These are phyloP conservation scores for Hydrozoanthus tunicans DNA, from an alignment of 64 coral and sea anemone genomes.

Conservation along the genomic window DNA sequence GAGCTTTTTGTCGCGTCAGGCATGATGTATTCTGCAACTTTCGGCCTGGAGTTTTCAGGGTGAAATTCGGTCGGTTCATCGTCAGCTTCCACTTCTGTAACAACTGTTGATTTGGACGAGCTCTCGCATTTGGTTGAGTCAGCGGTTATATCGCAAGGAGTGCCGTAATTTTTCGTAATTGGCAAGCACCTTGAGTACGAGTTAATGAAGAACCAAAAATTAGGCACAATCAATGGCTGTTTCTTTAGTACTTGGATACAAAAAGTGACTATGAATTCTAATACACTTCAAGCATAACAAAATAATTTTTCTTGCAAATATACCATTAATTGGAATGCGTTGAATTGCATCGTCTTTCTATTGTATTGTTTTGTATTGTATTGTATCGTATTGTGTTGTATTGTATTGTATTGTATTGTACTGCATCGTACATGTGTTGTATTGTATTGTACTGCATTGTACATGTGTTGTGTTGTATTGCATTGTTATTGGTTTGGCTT, in stretches of 20 bases:
- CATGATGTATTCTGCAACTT: not conserved
- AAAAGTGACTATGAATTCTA: not conserved
- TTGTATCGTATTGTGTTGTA: no score
- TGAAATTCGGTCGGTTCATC: not conserved
- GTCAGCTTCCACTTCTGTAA: not conserved
- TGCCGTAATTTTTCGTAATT: not conserved
- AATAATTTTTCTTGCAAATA: no score
- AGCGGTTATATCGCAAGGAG: not conserved
- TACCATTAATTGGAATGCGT: no score
- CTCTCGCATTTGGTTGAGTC: slow-evolving; percentile 7
- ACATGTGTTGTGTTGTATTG: no score
- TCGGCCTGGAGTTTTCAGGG: not conserved
- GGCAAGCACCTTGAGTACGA: slow-evolving; percentile 17
- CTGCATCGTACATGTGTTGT: no score
- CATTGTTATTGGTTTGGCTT: no score
- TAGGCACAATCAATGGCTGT: not conserved
- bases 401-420: no score
- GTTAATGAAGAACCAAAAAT: not conserved
- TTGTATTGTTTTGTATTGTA: no score
- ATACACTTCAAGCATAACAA: no score
- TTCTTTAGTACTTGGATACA: not conserved
- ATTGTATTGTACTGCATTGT: no score
- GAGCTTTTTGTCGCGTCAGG: not conserved
- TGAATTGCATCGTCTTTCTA: no score
- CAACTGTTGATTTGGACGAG: not conserved